Percentiles rank a stretch among this genome's conserved stretches.
These are phyloP conservation scores for Ceratina calcarata DNA, from an alignment of 1,140 invertebrate genomes.

Conservation along the genomic window DNA sequence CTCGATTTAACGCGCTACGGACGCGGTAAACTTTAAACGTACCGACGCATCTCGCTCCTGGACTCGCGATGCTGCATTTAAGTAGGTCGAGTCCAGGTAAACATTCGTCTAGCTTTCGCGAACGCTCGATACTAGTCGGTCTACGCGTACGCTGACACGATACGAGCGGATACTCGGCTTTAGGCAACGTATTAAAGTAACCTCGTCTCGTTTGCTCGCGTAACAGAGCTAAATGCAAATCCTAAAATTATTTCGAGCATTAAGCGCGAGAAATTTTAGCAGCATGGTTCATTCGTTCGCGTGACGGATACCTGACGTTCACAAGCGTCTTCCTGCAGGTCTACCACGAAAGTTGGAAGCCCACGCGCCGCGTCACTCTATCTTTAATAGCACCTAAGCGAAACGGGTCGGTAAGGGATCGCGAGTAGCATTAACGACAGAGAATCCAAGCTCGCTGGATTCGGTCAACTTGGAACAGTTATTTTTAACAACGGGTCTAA, in stretches of 20 bases:
- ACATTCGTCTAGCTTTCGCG: neutral
- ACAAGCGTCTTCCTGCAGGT: neutral
- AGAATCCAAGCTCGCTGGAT: neutral
- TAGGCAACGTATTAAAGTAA: neutral
- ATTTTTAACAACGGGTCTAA: too few species aligned
- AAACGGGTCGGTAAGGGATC: neutral
- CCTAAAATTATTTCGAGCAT: conserved; percentile 75
- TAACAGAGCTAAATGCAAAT: conserved; percentile 67
- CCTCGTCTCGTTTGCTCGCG: conserved; percentile 22
- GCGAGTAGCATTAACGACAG: neutral
- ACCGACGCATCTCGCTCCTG: too few species aligned
- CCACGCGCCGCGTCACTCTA: neutral
- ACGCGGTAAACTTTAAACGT: too few species aligned
- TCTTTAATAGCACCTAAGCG: neutral
- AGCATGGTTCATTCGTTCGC: conserved; percentile 25
- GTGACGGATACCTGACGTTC: conserved; percentile 10
- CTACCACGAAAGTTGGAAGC: conserved; percentile 4
- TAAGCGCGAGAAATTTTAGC: conserved; percentile 56
- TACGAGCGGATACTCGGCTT: too few species aligned
- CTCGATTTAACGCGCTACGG: too few species aligned
- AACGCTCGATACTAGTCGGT: neutral
- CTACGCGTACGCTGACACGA: too few species aligned
- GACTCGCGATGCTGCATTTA: conserved; percentile 27
- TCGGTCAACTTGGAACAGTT: neutral
- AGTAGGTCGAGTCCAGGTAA: neutral